phyloP scores from a whole-genome alignment of 2,113 vertebrate species.

The Parus major region DNA sequence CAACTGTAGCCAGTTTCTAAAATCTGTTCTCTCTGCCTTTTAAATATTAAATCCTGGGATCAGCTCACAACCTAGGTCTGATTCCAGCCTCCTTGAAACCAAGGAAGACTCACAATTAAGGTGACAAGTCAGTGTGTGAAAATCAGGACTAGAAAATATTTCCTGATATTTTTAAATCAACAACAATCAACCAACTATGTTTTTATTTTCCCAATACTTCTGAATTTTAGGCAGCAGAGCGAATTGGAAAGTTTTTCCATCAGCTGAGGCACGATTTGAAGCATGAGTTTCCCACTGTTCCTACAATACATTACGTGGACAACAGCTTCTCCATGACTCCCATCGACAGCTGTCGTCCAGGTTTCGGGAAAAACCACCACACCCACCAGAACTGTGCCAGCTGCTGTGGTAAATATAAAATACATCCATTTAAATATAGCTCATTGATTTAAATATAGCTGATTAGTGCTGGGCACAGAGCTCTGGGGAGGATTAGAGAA shows the following conservation, averaged over 20 bases:
- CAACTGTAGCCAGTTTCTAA: not conserved
- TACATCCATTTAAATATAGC: not conserved
- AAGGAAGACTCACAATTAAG: not conserved
- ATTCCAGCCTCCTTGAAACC: not conserved
- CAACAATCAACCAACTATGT: fast-evolving
- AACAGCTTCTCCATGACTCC: conserved; percentile 68
- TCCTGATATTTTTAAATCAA: not conserved
- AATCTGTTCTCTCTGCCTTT: not conserved
- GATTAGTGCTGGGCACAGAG: not conserved
- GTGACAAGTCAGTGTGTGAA: not conserved
- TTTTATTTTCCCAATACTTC: not conserved
- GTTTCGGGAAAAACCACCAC: conserved; percentile 74
- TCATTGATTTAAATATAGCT: not conserved
- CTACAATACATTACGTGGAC: conserved; percentile 66
- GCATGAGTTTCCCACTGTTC: not conserved
- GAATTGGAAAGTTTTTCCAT: conserved; percentile 67
- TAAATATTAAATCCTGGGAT: not conserved
- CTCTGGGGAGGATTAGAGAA: not conserved
- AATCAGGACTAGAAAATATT: not conserved
- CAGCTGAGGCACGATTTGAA: conserved; percentile 13
- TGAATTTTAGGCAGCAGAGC: conserved; percentile 66
- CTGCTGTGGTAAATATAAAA: conserved; percentile 74
- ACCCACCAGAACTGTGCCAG: conserved; percentile 65
- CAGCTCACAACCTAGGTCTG: not conserved
- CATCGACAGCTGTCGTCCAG: conserved; percentile 73